Evolutionary conservation across 2,888 invertebrate genomes (phyloP).

Genomic region (Apomyelois bistriatella): DNA sequence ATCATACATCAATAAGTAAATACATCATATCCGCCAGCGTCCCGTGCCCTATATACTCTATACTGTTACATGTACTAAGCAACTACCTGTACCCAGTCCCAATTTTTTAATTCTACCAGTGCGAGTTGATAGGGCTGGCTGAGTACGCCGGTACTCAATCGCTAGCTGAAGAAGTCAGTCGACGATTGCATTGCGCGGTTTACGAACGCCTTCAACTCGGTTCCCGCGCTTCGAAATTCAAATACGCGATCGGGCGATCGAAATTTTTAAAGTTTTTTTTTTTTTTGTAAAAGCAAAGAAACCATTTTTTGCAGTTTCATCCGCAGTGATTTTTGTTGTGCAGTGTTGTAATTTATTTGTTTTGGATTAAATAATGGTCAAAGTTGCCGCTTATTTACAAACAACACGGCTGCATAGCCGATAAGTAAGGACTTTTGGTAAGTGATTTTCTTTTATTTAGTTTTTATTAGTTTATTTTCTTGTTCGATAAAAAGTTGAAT

Average conservation of each 20-base stretch:
- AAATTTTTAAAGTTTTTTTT: conserved; percentile 23
- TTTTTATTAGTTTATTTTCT: too few species aligned
- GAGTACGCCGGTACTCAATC: not conserved
- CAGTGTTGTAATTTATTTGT: conserved; percentile 9
- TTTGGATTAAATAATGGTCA: conserved; percentile 14
- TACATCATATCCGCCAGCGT: too few species aligned
- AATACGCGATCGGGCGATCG: conserved; percentile 48
- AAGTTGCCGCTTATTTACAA: conserved; percentile 13
- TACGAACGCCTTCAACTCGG: conserved; percentile 34
- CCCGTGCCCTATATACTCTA: too few species aligned
- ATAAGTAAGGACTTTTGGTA: conserved; percentile 18
- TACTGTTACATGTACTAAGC: too few species aligned
- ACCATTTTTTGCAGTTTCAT: conserved; percentile 6
- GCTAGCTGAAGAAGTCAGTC: conserved; percentile 29
- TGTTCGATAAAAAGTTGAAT: too few species aligned
- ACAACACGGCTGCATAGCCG: conserved; percentile 15
- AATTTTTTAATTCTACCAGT: conserved; percentile 35
- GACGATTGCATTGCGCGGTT: conserved; percentile 40
- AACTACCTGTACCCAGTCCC: conserved; percentile 20
- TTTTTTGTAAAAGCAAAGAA: conserved; percentile 9
- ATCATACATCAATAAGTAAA: too few species aligned
- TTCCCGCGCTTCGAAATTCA: conserved; percentile 37
- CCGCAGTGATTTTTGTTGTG: conserved; percentile 17
- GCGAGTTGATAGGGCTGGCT: not conserved
- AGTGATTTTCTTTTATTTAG: conserved; percentile 11